Evolutionary conservation across 2,888 invertebrate genomes (phyloP), one percentile per base, ranked within the genome.

Genomic region (Synanthedon andrenaeformis): DNA sequence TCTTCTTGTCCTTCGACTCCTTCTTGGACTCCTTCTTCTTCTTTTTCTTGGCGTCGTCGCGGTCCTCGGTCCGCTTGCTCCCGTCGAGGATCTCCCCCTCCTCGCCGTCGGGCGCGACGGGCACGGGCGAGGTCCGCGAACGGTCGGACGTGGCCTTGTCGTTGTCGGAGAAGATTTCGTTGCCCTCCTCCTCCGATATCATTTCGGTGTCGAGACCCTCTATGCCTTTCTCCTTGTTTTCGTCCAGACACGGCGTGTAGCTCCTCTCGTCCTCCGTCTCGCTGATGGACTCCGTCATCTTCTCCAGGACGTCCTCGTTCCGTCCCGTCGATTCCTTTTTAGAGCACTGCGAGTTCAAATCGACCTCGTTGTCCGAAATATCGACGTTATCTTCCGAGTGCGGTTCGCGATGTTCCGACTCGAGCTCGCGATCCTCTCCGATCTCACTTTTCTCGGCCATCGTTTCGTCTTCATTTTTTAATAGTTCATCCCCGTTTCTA

Each of bases 171-270:
- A 91, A 91, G 74, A 91, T 88, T 59, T 90, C 90, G 58, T 90
- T 89, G 50, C 90, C 91, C 66, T 92, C 92, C 58, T 93, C 93
- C 67, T 92, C 92, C 0, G 93, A 93, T 62, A 93, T 93, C 73
- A 93, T 83, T 77, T 94, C 93, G 0, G 93, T 93, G 63, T 91
- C 93, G 59, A 93, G 89, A 2, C 91, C 92, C 62, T 85, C 89
- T 54, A 90, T 73, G 1, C 84, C 89, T 49, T 72, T 77, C n/a
- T 76, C 82, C 55, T 76, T 78, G 63, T 88, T 87, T 70, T 93
- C 93, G 72, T 93, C 93, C 53, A 93, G 83, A 62, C 92, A 92
- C 0, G 93, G 93, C 53, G 93, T 93, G 72, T 92, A 93, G 59
- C 92, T 92, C 56, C 92, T 82, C 74, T 92, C 92, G 67, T 90